A percentile compares a stretch with the other conserved stretches of the same genome.
Conservation (phyloP, 2,797 vertebrate genomes). For the Hydrophis major region DNA sequence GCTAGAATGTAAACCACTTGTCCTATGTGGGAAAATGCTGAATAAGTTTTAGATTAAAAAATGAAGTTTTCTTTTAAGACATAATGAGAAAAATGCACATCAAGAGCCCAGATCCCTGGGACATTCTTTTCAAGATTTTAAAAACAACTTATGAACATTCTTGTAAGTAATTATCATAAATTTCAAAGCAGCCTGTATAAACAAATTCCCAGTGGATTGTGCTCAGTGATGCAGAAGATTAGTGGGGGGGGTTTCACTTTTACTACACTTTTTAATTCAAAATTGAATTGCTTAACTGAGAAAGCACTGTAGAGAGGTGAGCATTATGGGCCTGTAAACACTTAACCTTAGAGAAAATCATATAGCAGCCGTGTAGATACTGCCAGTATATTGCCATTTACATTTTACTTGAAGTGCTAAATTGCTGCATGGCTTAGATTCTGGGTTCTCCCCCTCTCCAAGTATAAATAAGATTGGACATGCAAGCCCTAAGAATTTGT, state of each 20-base stretch:
- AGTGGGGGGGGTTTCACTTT: rapidly evolving
- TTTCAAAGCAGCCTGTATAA: not conserved
- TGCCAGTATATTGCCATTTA: not conserved
- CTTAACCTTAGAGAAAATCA: slow-evolving; percentile 15
- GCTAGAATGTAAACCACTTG: not conserved
- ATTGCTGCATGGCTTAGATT: slow-evolving; percentile 56
- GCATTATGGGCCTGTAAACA: not conserved
- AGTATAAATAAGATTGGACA: slow-evolving; percentile 63
- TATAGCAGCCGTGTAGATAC: slow-evolving; percentile 11
- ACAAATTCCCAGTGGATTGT: not conserved
- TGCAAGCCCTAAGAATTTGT: slow-evolving; percentile 48
- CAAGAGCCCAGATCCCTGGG: not conserved
- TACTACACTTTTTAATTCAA: not conserved
- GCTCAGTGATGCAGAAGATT: not conserved
- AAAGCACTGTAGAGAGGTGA: not conserved
- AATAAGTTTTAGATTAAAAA: not conserved
- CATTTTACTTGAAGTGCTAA: slow-evolving; percentile 36
- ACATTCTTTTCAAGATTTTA: not conserved
- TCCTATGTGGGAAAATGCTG: not conserved
- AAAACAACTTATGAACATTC: not conserved
- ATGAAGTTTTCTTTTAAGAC: not conserved
- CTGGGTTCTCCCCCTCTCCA: slow-evolving; percentile 3
- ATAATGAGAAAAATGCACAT: not conserved
- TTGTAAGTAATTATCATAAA: not conserved
- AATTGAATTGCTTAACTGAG: slow-evolving; percentile 10